These are phyloP conservation scores for Apteryx mantelli DNA, from an alignment of 2,113 vertebrate species.

Conservation along the genomic window DNA sequence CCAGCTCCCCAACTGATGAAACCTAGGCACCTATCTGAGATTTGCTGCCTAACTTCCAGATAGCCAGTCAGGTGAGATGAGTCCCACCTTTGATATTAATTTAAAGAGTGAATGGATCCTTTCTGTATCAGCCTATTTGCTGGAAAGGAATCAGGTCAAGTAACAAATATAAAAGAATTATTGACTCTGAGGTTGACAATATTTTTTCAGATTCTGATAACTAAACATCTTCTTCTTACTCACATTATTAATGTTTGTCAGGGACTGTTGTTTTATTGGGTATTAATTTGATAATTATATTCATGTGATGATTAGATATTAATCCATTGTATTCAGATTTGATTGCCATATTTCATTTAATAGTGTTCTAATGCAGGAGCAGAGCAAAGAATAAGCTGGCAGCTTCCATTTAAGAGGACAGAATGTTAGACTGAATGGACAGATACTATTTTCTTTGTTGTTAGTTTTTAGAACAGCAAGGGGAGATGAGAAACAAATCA, in stretches of 20 bases:
- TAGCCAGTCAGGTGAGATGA: neutral
- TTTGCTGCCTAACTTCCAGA: neutral
- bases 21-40: neutral
- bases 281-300: neutral
- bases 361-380: neutral
- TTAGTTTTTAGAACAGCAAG: slow-evolving; percentile 1
- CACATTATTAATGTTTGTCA: neutral
- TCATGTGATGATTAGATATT: neutral
- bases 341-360: neutral
- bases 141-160: neutral
- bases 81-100: neutral
- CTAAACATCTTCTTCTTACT: neutral
- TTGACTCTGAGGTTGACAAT: neutral
- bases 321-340: neutral
- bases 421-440: neutral
- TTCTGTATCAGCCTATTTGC: neutral
- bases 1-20: neutral
- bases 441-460: neutral
- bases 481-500: neutral
- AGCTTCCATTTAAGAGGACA: neutral
- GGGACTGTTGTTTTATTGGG: neutral
- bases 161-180: neutral
- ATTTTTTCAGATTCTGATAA: neutral
- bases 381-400: neutral
- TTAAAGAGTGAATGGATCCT: neutral